phyloP scores from a whole-genome alignment of 2,888 invertebrate genomes.

The Spilarctia lutea region DNA sequence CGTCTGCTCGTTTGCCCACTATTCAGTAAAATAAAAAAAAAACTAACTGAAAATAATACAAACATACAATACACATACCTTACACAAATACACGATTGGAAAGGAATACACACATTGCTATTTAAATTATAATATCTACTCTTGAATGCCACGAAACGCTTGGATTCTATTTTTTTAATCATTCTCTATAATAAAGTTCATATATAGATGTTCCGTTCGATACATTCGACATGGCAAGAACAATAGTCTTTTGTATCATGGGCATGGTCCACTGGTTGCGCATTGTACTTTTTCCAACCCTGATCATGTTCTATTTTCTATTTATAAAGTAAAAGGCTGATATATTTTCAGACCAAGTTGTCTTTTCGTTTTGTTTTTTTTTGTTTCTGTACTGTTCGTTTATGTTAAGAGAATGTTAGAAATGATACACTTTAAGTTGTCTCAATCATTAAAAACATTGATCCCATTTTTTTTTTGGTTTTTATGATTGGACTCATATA shows the following conservation, averaged over 20 bases:
- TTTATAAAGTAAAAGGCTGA: constrained; percentile 69
- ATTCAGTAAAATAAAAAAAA: too few species aligned
- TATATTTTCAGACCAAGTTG: constrained; percentile 63
- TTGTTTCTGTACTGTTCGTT: not conserved
- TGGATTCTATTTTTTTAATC: constrained; percentile 37
- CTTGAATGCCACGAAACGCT: not conserved
- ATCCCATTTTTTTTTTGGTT: not conserved
- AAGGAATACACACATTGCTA: not conserved
- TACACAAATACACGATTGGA: too few species aligned
- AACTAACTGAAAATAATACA: not conserved
- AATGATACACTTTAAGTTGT: not conserved
- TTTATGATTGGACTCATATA: too few species aligned
- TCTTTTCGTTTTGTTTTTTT: constrained; percentile 33
- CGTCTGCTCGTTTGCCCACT: too few species aligned
- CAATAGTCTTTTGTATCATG: constrained; percentile 79
- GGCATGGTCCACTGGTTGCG: constrained; percentile 77
- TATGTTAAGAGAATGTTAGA: not conserved
- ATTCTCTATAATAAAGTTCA: constrained; percentile 70
- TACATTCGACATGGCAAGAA: constrained; percentile 82
- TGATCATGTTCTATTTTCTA: constrained; percentile 76
- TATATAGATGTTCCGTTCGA: constrained; percentile 71
- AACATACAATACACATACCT: too few species aligned
- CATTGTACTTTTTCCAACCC: constrained; percentile 70
- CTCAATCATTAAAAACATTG: too few species aligned
- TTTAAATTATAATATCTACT: not conserved